A percentile compares a stretch with the other conserved stretches of the same genome.
Evolutionary conservation across 1,140 invertebrate genomes (phyloP).

Genomic region (Propsilocerus akamusi): DNA sequence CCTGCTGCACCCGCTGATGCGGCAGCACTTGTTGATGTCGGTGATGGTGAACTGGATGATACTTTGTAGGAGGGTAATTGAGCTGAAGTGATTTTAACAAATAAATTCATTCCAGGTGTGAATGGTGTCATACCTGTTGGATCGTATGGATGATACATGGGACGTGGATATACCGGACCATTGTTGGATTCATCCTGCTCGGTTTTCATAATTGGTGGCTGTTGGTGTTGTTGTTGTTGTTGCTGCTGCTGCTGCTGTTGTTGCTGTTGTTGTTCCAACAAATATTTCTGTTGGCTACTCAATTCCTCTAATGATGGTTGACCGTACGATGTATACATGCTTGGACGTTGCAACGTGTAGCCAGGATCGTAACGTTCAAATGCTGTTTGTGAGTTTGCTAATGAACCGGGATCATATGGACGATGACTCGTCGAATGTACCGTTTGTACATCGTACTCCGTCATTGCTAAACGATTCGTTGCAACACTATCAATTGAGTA

Average conservation of each 20-base stretch:
- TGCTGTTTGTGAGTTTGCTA: slow-evolving; percentile 26
- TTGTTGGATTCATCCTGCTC: slow-evolving; percentile 35
- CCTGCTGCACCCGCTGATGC: slow-evolving; percentile 21
- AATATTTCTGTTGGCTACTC: slow-evolving; percentile 31
- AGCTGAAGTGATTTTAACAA: slow-evolving; percentile 65
- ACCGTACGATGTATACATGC: slow-evolving; percentile 34
- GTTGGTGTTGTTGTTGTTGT: slow-evolving; percentile 40
- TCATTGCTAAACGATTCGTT: slow-evolving; percentile 29
- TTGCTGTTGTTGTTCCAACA: slow-evolving; percentile 43
- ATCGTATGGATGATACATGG: slow-evolving; percentile 58
- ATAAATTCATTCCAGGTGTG: slow-evolving; percentile 56
- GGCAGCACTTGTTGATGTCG: slow-evolving; percentile 17
- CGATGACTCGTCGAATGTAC: slow-evolving; percentile 25
- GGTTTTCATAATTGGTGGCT: slow-evolving; percentile 37
- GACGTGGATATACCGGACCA: slow-evolving; percentile 54
- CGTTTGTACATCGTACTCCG: slow-evolving; percentile 10
- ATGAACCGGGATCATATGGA: slow-evolving; percentile 35
- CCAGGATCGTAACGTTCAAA: slow-evolving; percentile 55
- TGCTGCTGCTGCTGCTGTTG: slow-evolving; percentile 38
- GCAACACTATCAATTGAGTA: not conserved
- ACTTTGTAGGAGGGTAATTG: slow-evolving; percentile 21
- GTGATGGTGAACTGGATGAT: slow-evolving; percentile 6
- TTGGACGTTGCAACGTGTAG: slow-evolving; percentile 25
- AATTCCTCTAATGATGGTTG: slow-evolving; percentile 19
- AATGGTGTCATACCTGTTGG: slow-evolving; percentile 35